A percentile compares a stretch with the other conserved stretches of the same genome.
Evolutionary conservation across 64 coral and sea anemone genomes (phyloP).

Genomic region (Acropora yongei): DNA sequence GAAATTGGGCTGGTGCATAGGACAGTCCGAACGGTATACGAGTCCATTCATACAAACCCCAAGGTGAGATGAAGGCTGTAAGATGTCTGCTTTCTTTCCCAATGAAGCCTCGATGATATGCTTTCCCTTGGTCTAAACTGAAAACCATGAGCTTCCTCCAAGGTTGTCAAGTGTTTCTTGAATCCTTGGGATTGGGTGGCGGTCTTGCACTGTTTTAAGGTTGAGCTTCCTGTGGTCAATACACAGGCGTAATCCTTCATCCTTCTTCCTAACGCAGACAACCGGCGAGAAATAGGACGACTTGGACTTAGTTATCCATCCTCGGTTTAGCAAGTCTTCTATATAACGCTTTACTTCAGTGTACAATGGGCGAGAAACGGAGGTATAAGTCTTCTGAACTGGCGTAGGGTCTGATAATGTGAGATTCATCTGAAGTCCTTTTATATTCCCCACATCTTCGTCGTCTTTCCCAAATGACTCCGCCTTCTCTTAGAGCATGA

Average conservation of each 20-base stretch:
- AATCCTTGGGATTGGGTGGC: too few relatives aligned
- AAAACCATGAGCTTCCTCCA: too few relatives aligned
- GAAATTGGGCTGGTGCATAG: too few relatives aligned
- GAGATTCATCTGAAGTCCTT: background rate
- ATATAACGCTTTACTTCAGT: too few relatives aligned
- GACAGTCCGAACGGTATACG: too few relatives aligned
- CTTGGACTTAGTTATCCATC: slow-evolving; percentile 26
- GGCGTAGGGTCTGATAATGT: slow-evolving; percentile 5
- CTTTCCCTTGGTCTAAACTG: too few relatives aligned
- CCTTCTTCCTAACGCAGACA: slow-evolving; percentile 25
- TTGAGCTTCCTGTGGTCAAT: background rate
- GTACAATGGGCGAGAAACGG: too few relatives aligned
- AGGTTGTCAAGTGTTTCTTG: too few relatives aligned
- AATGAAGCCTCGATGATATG: too few relatives aligned
- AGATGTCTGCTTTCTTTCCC: too few relatives aligned
- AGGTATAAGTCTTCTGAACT: background rate
- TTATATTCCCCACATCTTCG: background rate
- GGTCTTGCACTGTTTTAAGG: background rate
- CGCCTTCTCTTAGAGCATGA: background rate
- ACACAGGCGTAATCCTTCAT: slow-evolving; percentile 28
- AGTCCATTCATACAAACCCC: too few relatives aligned
- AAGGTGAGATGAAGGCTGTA: too few relatives aligned
- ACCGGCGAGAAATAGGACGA: background rate
- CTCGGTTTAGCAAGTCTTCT: slow-evolving; percentile 9
- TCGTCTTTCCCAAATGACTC: background rate